Evolutionary conservation across 2,113 vertebrate species (phyloP), one percentile per base, ranked within the genome.

Genomic region (Passer montanus): DNA sequence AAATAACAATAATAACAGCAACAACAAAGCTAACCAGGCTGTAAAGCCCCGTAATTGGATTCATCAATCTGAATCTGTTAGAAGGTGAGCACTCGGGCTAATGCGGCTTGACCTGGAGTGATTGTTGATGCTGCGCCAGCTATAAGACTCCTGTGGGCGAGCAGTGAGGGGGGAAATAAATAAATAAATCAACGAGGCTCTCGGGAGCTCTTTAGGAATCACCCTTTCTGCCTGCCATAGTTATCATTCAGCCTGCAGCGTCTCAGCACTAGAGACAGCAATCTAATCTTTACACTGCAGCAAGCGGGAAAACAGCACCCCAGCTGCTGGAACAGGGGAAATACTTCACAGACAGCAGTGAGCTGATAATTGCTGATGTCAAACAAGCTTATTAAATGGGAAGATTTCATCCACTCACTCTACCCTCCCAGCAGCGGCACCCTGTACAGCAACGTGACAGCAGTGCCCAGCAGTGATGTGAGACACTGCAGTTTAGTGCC

Each of bases 41-140:
- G 63, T 75, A 96, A 92, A 93, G 26, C 86, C 55, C 50, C 35
- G 10, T 95, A 95, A 95, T 81, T 96, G 85, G 94, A 94, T 91
- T 86, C 52, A 82, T 91, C 89, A 95, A 93, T 96, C 92, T 92
- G 91, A 89, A 91, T 87, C 86, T 81, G 84, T 84, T 94, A 84
- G 69, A 49, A 87, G 56, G 73, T 74, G 93, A 85, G 89, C 53
- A 20, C 59, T 41, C 72, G 7, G 67, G 63, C 75, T 97, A 82
- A 94, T 64, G 64, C 26, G 0, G 79, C 56, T 84, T 89, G 94
- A 96, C 94, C 94, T 68, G 33, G 75, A 90, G 85, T 43, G 82
- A 62, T 69, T 68, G 64, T 24, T 63, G 85, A 49, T 83, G 73
- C 79, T 68, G 60, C 53, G 41, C 18, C 55, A 62, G 13, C 72